Evolutionary conservation across 2,888 invertebrate genomes (phyloP).

Genomic region (Desoria tigrina): DNA sequence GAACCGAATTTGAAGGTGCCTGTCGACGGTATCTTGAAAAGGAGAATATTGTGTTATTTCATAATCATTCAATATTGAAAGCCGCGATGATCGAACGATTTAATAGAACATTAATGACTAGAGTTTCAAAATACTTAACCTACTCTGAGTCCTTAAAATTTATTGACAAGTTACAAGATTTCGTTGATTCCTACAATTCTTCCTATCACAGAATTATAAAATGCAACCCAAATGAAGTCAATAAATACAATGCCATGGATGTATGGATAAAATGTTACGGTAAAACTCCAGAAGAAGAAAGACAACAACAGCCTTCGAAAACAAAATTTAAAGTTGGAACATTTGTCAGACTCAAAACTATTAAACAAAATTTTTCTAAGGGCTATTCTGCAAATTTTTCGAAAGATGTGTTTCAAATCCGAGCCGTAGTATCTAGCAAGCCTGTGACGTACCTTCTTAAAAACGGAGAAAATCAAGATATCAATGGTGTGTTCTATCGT

Average conservation of each 20-base stretch:
- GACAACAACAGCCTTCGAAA: background rate
- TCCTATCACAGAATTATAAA: slow-evolving; percentile 25
- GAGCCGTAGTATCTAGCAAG: slow-evolving; percentile 8
- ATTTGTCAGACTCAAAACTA: slow-evolving; percentile 19
- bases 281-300: too few relatives aligned
- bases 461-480: background rate
- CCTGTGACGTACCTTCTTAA: slow-evolving; percentile 23
- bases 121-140: slow-evolving; percentile 15
- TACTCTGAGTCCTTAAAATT: slow-evolving; percentile 20
- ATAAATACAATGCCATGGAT: slow-evolving; percentile 21
- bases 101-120: slow-evolving; percentile 30
- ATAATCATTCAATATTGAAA: slow-evolving; percentile 35
- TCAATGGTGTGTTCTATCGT: slow-evolving; percentile 25
- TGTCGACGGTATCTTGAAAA: background rate
- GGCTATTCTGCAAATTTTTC: slow-evolving; percentile 10
- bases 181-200: slow-evolving; percentile 27
- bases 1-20: slow-evolving; percentile 29
- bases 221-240: slow-evolving; percentile 19
- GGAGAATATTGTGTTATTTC: slow-evolving; percentile 31
- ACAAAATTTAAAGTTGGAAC: slow-evolving; percentile 24
- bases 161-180: slow-evolving; percentile 20
- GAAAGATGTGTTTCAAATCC: slow-evolving; percentile 11
- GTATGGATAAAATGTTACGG: slow-evolving; percentile 37
- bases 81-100: slow-evolving; percentile 31
- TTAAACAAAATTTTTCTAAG: slow-evolving; percentile 14